phyloP scores from a whole-genome alignment of 53 echinoderm and acorn worm species.

The Stichopus horrens region DNA sequence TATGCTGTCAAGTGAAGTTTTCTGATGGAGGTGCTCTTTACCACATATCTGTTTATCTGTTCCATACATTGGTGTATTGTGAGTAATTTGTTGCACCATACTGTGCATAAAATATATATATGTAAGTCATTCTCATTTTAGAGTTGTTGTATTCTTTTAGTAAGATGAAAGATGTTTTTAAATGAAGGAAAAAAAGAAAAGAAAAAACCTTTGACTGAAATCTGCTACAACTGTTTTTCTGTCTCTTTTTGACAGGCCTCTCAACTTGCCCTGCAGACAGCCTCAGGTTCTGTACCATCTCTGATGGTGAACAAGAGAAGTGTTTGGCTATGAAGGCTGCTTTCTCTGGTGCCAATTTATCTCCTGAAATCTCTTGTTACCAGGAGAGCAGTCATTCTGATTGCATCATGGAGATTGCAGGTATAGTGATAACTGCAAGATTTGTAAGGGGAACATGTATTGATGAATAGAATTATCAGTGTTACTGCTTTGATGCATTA shows the following conservation, averaged over 20 bases:
- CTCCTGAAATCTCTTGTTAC: constrained; percentile 23
- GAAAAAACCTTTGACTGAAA: too few species aligned
- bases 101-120: too few species aligned
- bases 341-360: neutral
- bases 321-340: constrained; percentile 1
- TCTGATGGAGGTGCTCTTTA: too few species aligned
- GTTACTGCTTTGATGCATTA: too few species aligned
- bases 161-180: neutral
- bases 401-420: constrained; percentile 9
- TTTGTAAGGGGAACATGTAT: too few species aligned
- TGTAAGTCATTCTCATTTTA: too few species aligned
- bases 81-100: neutral
- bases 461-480: too few species aligned
- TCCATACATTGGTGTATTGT: neutral
- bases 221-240: neutral
- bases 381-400: neutral
- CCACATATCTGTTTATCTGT: too few species aligned
- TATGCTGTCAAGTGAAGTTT: too few species aligned
- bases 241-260: constrained; percentile 4
- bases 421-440: neutral
- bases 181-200: neutral
- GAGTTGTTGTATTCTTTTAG: too few species aligned
- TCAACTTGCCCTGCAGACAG: neutral
- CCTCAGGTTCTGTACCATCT: constrained; percentile 23
- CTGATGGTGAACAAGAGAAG: constrained; percentile 27